phyloP scores from a whole-genome alignment of 2,888 invertebrate genomes.

The Phengaris arion region DNA sequence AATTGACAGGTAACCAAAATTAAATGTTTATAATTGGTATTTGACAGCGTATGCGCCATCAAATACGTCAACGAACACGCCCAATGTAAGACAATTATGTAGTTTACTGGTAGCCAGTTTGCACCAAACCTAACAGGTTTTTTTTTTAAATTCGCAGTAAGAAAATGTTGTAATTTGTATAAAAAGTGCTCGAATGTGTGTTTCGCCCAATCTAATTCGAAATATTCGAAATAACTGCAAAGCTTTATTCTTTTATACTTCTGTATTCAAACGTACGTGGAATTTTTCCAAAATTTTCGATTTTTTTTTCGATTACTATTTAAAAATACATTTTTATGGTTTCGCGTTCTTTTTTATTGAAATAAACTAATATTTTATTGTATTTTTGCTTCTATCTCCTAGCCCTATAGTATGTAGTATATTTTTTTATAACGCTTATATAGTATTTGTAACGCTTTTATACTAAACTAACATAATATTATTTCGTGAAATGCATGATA shows the following conservation, averaged over 20 bases:
- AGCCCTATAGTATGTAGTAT: not conserved
- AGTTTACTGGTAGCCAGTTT: too few species aligned
- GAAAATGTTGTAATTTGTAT: not conserved
- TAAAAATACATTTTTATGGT: too few species aligned
- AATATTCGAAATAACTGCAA: constrained; percentile 36
- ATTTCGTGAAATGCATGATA: not conserved
- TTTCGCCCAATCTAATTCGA: not conserved
- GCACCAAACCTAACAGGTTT: too few species aligned
- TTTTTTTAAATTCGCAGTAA: too few species aligned
- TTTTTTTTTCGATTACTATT: too few species aligned
- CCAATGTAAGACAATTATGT: too few species aligned
- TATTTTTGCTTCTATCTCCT: not conserved
- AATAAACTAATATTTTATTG: not conserved
- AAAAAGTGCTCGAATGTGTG: constrained; percentile 30
- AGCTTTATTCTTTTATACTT: not conserved
- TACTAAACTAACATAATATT: not conserved
- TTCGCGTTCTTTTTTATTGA: too few species aligned
- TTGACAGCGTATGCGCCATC: too few species aligned
- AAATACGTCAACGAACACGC: too few species aligned
- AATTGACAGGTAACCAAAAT: too few species aligned
- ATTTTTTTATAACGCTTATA: not conserved
- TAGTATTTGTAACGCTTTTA: not conserved
- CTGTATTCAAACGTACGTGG: too few species aligned
- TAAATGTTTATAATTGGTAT: too few species aligned
- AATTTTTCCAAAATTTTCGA: not conserved